Percentiles rank a stretch among this genome's conserved stretches.
Conservation (phyloP, 2,797 vertebrate species). For the Bovichtus diacanthus region DNA sequence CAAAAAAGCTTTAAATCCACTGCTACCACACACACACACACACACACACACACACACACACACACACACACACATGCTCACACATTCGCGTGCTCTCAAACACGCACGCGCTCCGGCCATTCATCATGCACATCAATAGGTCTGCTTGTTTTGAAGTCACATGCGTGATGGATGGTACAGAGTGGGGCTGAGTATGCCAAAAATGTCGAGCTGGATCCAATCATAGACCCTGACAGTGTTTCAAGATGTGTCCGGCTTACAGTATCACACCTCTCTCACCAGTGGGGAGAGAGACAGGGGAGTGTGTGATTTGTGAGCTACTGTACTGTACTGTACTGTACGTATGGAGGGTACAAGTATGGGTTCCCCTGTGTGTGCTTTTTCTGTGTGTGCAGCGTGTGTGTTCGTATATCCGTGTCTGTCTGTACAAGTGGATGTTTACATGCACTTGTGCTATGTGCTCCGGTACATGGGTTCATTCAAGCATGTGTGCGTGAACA, state of each 20-base stretch:
- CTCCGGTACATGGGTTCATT: constrained; percentile 16
- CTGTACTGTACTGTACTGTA: constrained; percentile 9
- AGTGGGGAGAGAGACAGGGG: background rate
- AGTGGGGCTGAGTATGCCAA: constrained; percentile 55
- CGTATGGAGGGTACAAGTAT: constrained; percentile 14
- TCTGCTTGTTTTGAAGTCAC: constrained; percentile 62
- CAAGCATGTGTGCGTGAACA: constrained; percentile 16
- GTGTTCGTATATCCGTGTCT: background rate
- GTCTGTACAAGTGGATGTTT: constrained; percentile 46
- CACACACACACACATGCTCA: constrained; percentile 4
- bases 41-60: constrained; percentile 17
- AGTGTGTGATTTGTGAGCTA: constrained; percentile 31
- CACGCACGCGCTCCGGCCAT: constrained; percentile 7
- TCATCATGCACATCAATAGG: constrained; percentile 58
- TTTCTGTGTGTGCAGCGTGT: background rate
- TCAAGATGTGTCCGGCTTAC: constrained; percentile 58
- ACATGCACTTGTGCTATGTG: constrained; percentile 37
- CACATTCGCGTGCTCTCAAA: background rate
- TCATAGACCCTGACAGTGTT: constrained; percentile 46
- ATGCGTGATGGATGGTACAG: constrained; percentile 53
- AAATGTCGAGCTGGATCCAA: constrained; percentile 69
- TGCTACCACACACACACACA: background rate
- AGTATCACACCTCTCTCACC: constrained; percentile 28
- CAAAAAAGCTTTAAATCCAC: constrained; percentile 34
- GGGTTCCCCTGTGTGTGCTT: background rate